phyloP scores from a whole-genome alignment of 2,888 invertebrate species.

The Colletes collaris region DNA sequence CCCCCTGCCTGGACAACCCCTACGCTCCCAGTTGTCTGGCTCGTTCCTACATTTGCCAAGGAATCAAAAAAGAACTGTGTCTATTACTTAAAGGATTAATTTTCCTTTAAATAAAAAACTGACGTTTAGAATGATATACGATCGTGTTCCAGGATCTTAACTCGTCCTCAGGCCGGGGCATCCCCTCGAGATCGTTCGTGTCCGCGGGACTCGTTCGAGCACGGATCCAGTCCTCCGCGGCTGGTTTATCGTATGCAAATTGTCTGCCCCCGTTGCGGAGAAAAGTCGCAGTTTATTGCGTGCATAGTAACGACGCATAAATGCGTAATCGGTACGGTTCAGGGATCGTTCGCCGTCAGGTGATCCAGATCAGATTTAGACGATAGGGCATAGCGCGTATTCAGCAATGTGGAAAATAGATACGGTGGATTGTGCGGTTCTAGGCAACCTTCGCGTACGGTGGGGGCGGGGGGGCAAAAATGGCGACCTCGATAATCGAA shows the following conservation, averaged over 20 bases:
- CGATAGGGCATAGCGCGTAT: slow-evolving; percentile 54
- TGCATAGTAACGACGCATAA: slow-evolving; percentile 35
- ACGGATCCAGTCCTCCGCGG: not conserved
- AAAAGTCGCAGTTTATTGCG: slow-evolving; percentile 21
- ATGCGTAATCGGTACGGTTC: slow-evolving; percentile 28
- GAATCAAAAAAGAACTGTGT: too few species aligned
- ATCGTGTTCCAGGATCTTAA: too few species aligned
- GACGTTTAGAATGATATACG: too few species aligned
- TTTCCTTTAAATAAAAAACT: too few species aligned
- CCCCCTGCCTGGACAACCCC: slow-evolving; percentile 1
- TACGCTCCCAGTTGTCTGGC: too few species aligned
- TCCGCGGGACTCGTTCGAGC: slow-evolving; percentile 4
- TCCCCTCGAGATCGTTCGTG: slow-evolving; percentile 28
- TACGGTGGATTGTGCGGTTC: slow-evolving; percentile 33
- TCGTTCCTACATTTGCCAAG: too few species aligned
- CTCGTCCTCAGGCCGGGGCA: slow-evolving; percentile 2
- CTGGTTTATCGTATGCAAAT: slow-evolving; percentile 28
- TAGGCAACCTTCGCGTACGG: slow-evolving; percentile 26
- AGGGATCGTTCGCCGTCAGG: slow-evolving; percentile 18
- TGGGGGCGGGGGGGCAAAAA: not conserved
- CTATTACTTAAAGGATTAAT: too few species aligned
- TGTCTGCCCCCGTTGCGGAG: slow-evolving; percentile 4
- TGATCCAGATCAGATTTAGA: slow-evolving; percentile 38
- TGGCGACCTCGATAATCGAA: slow-evolving; percentile 40
- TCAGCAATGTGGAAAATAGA: slow-evolving; percentile 58